Percentiles rank a stretch among this genome's conserved stretches.
These are phyloP conservation scores for Apomyelois bistriatella DNA, from an alignment of 2,888 invertebrate species.

Conservation along the genomic window DNA sequence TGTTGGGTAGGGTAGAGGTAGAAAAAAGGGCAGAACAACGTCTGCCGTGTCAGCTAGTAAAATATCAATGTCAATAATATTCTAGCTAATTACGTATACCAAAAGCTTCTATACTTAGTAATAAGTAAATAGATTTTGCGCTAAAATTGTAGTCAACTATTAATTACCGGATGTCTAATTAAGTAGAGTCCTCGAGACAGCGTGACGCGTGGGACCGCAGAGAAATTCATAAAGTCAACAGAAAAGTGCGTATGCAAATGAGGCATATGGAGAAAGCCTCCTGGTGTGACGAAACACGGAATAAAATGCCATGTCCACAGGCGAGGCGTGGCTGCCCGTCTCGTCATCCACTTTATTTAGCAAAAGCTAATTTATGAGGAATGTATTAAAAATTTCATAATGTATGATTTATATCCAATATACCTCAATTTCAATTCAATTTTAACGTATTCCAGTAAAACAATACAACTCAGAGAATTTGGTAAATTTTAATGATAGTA, in stretches of 20 bases:
- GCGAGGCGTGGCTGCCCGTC: slow-evolving; percentile 41
- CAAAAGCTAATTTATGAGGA: not conserved
- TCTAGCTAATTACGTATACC: not conserved
- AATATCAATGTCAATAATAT: no score
- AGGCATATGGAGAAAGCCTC: slow-evolving; percentile 63
- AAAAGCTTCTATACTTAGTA: not conserved
- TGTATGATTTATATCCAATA: not conserved
- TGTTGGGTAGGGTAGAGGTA: no score
- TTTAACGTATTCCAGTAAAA: no score
- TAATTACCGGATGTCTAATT: slow-evolving; percentile 23
- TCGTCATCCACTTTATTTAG: not conserved
- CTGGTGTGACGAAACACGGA: slow-evolving; percentile 58
- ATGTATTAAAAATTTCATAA: not conserved
- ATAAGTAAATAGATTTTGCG: slow-evolving; percentile 12
- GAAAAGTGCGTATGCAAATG: slow-evolving; percentile 65
- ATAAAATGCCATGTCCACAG: slow-evolving; percentile 47
- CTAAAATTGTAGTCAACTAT: slow-evolving; percentile 21
- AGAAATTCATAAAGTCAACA: slow-evolving; percentile 72
- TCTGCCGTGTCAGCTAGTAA: no score
- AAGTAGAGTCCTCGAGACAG: slow-evolving; percentile 16
- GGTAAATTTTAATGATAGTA: no score
- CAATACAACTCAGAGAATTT: no score
- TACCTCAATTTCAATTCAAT: no score
- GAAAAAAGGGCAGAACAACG: no score
- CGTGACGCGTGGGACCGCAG: slow-evolving; percentile 28